Evolutionary conservation across 2,888 invertebrate species (phyloP), one percentile per base, ranked within the genome.

Genomic region (Glyphotaelius pellucidus): DNA sequence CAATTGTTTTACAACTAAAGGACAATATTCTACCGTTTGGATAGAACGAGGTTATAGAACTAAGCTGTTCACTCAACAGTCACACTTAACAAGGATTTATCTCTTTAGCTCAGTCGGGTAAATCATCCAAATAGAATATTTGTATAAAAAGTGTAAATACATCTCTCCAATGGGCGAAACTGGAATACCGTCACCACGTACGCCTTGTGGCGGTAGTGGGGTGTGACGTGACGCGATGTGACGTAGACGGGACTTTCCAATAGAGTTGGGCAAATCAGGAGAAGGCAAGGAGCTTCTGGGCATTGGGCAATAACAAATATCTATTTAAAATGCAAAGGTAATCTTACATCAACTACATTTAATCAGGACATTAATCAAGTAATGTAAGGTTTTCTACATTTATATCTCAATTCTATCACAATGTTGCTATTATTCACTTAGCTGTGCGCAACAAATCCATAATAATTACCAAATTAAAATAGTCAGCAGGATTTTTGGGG

Each of bases 111-210:
- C 92, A 92, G 91, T 91, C 87, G 80, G 92, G 87, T 89, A 87
- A 92, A 92, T 89, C 91, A 90, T 89, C 86, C 84, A 90, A 92
- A 92, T 92, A 90, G 83, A 92, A 90, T 90, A 89, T 88, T 92
- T 88, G 87, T 91, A 91, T 91, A 91, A 91, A 91, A 91, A 91
- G 88, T 91, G 91, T 91, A 91, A 84, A 84, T 88, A 87, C 84
- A 88, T 91, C 38, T 91, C 67, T 91, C 47, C 25, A 80, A 91
- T 80, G 80, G 88, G 83, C 80, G 32, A 90, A 81, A 90, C 52
- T 81, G 67, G 67, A 67, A 67, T n/a, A 67, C 67, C 67, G 25
- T 67, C 67, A 25, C 25, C 67, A 67, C 67, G 25, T 67, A 67
- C 67, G 4, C 67, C 67, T 67, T 67, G 25, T 67, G 67, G 67